phyloP scores from a whole-genome alignment of 2,888 invertebrate genomes.

The Baccha elongata region DNA sequence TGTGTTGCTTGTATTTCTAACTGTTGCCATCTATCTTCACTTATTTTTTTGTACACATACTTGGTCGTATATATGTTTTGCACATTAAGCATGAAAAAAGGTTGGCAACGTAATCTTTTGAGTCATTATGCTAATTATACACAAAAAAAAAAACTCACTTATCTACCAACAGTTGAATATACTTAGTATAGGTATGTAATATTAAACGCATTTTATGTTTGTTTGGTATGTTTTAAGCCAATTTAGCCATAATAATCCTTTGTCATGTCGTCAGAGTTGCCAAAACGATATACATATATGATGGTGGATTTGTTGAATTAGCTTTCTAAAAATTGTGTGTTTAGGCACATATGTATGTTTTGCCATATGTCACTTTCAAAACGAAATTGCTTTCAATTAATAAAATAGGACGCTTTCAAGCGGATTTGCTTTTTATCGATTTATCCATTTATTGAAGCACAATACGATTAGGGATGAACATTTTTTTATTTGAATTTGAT shows the following conservation, averaged over 20 bases:
- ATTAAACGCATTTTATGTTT: conserved; percentile 1
- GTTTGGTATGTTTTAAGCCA: background rate
- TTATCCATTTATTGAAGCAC: background rate
- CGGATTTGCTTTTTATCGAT: background rate
- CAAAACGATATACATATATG: too few species aligned
- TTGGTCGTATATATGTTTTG: background rate
- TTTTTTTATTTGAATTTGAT: background rate
- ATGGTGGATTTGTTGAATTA: background rate
- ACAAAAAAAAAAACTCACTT: conserved; percentile 3
- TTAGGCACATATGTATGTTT: background rate
- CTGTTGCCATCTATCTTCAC: conserved; percentile 5
- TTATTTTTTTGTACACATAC: background rate
- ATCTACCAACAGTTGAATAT: background rate
- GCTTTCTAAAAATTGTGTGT: background rate
- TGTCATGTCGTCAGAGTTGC: background rate
- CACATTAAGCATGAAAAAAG: conserved; percentile 5
- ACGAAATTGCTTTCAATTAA: conserved; percentile 2
- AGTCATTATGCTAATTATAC: conserved; percentile 56
- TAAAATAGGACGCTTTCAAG: background rate
- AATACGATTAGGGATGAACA: background rate
- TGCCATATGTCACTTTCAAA: conserved; percentile 1
- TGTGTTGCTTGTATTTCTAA: conserved; percentile 11
- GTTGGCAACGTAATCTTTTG: conserved; percentile 42
- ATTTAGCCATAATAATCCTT: conserved; percentile 13
- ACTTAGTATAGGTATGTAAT: background rate